Evolutionary conservation across 2,797 vertebrate genomes (phyloP).

Genomic region (Catamblyrhynchus diadema): DNA sequence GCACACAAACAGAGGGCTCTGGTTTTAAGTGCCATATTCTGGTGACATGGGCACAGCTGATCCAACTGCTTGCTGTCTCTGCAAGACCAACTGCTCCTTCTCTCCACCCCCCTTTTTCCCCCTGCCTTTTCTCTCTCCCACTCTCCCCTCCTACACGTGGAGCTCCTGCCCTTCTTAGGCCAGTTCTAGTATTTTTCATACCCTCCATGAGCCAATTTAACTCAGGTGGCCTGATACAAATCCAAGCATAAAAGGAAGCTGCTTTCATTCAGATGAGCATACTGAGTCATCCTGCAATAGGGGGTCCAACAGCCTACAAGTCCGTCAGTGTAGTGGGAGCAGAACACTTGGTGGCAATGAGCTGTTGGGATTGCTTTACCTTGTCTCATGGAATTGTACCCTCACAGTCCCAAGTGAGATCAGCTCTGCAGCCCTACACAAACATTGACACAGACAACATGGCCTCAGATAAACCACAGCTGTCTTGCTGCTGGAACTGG

Average conservation of each 20-base stretch:
- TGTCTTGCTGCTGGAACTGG: background rate
- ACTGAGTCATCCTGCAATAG: background rate
- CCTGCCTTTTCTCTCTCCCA: background rate
- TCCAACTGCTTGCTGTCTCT: background rate
- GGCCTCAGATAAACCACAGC: background rate
- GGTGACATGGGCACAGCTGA: background rate
- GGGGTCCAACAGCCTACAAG: background rate
- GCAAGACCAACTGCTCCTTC: background rate
- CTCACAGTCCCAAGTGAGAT: background rate
- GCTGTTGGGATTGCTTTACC: background rate
- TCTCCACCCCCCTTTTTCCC: background rate
- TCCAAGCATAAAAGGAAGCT: background rate
- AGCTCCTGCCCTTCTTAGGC: background rate
- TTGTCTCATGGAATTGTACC: background rate
- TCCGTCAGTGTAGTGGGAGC: background rate
- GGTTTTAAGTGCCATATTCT: background rate
- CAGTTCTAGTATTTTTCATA: background rate
- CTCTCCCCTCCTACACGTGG: background rate
- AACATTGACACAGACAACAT: background rate
- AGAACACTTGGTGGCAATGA: background rate
- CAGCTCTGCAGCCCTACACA: background rate
- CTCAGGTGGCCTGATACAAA: background rate
- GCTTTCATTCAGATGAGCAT: background rate
- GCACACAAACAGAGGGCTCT: background rate
- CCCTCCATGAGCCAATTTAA: background rate